Evolutionary conservation across 2,797 vertebrate species (phyloP).

Genomic region (Botia kubotai): DNA sequence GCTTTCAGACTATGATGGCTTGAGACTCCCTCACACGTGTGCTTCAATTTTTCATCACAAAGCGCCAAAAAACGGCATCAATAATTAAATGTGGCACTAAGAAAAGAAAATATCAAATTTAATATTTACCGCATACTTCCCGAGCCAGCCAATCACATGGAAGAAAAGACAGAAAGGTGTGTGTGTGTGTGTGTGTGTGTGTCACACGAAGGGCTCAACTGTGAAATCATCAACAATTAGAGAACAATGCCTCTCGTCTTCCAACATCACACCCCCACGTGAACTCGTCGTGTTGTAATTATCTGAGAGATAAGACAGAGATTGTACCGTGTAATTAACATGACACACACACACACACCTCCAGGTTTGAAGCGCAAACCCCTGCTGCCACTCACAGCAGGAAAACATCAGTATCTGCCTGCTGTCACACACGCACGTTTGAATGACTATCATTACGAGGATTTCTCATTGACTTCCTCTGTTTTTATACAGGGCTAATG

Average conservation of each 20-base stretch:
- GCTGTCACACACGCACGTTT: neutral
- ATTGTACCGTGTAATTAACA: conserved; percentile 3
- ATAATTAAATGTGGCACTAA: conserved; percentile 73
- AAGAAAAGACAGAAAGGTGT: neutral
- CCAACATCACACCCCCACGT: conserved; percentile 26
- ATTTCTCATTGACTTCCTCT: neutral
- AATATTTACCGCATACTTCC: conserved; percentile 72
- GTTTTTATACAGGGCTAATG: neutral
- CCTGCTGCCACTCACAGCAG: neutral
- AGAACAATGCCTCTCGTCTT: neutral
- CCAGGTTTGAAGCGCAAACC: neutral
- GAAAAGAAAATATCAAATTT: conserved; percentile 71
- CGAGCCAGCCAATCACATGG: conserved; percentile 45
- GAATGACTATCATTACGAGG: neutral
- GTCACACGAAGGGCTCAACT: conserved; percentile 20
- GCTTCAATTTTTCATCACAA: conserved; percentile 72
- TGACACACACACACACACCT: conserved; percentile 24
- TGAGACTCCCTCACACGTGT: conserved; percentile 60
- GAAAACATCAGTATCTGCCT: conserved; percentile 5
- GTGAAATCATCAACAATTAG: conserved; percentile 34
- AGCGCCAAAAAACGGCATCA: conserved; percentile 70
- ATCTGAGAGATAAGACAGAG: conserved; percentile 1
- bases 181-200: conserved; percentile 1
- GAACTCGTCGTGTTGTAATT: conserved; percentile 32
- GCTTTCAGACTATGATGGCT: conserved; percentile 5